Percentiles rank a stretch among this genome's conserved stretches.
phyloP scores from a whole-genome alignment of 2,797 vertebrate species.

The Sorex maritimensis region DNA sequence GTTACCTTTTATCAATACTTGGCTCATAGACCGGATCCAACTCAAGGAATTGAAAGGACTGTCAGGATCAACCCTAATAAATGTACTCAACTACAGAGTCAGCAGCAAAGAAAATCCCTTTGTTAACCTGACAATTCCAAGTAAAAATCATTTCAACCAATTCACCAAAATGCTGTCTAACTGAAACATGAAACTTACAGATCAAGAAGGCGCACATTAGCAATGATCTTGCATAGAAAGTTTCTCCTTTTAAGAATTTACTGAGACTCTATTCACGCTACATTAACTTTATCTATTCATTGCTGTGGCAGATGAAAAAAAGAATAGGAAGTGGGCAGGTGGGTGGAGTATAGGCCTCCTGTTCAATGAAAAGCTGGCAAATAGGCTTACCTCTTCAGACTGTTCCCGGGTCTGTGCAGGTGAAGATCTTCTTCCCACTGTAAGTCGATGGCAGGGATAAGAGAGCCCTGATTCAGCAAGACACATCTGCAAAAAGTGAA shows the following conservation, averaged over 20 bases:
- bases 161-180: slow-evolving; percentile 45
- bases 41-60: slow-evolving; percentile 42
- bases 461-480: slow-evolving; percentile 96
- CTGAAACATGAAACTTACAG: slow-evolving; percentile 73
- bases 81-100: slow-evolving; percentile 36
- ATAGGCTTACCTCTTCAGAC: slow-evolving; percentile 95
- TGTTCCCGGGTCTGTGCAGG: slow-evolving; percentile 95
- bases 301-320: slow-evolving; percentile 71
- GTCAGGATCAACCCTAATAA: slow-evolving; percentile 57
- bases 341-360: slow-evolving; percentile 24
- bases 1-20: neutral
- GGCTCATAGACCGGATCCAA: neutral
- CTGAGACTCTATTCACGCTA: slow-evolving; percentile 63
- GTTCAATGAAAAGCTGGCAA: slow-evolving; percentile 65
- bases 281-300: slow-evolving; percentile 74
- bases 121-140: slow-evolving; percentile 66
- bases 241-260: slow-evolving; percentile 76
- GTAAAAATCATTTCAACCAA: slow-evolving; percentile 75
- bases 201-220: slow-evolving; percentile 69
- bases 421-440: slow-evolving; percentile 96
- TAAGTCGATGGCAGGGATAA: slow-evolving; percentile 98
- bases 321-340: slow-evolving; percentile 72
- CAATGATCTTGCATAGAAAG: slow-evolving; percentile 67
- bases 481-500: slow-evolving; percentile 94
- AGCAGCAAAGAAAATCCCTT: slow-evolving; percentile 54